phyloP scores from a whole-genome alignment of 64 coral and sea anemone genomes.

The Stichodactyla mertensii region DNA sequence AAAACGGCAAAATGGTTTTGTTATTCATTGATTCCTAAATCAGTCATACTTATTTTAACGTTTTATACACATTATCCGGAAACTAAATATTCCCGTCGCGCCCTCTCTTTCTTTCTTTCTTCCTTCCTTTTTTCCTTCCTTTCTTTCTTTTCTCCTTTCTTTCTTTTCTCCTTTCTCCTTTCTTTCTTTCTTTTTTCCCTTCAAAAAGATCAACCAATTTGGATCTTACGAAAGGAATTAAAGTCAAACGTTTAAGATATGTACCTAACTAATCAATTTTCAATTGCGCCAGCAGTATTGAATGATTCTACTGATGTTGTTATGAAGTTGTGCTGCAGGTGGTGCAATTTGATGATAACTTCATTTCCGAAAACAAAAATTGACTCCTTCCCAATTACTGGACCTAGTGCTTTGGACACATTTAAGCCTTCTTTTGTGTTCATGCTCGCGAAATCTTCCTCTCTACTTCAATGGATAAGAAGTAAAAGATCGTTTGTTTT shows the following conservation, averaged over 20 bases:
- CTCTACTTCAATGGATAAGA: background rate
- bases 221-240: too few species aligned
- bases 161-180: background rate
- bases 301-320: background rate
- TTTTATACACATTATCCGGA: too few species aligned
- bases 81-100: too few species aligned
- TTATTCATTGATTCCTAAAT: too few species aligned
- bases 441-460: background rate
- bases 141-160: too few species aligned
- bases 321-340: background rate
- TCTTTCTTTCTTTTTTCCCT: background rate
- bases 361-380: background rate
- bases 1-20: too few species aligned
- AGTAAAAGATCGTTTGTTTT: background rate
- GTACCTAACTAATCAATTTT: background rate
- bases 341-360: background rate
- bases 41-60: too few species aligned
- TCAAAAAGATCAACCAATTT: too few species aligned
- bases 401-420: background rate
- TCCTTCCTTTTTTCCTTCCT: too few species aligned
- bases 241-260: too few species aligned
- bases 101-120: too few species aligned
- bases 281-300: background rate
- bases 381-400: background rate
- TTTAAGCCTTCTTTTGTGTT: background rate